Conservation (phyloP, 2,797 vertebrate genomes). For the Cynopterus sphinx region DNA sequence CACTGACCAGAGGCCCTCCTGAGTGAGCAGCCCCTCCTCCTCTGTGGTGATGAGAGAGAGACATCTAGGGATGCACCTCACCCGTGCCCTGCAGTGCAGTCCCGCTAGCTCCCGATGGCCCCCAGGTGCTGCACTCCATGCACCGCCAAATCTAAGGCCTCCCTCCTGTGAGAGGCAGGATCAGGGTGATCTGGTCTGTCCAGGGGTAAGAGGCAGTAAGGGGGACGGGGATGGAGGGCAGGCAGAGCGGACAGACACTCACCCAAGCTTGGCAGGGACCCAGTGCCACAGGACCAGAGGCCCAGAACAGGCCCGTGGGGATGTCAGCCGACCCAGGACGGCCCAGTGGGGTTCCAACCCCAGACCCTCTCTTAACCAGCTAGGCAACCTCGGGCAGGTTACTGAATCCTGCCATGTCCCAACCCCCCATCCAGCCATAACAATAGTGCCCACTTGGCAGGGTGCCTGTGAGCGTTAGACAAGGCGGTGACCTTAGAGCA, state of each 20-base stretch:
- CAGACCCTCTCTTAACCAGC: background rate
- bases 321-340: accelerated
- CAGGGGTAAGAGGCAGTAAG: background rate
- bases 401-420: background rate
- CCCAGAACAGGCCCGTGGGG: no score
- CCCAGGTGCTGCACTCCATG: accelerated
- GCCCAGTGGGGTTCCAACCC: background rate
- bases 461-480: background rate
- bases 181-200: background rate
- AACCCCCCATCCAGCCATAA: background rate
- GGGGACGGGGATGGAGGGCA: no score
- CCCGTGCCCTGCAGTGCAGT: background rate
- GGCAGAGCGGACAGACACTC: background rate
- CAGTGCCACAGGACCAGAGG: background rate
- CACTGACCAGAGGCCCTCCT: background rate
- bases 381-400: background rate
- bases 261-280: background rate
- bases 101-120: accelerated
- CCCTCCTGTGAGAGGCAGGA: background rate
- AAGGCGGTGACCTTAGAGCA: accelerated
- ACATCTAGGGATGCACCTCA: background rate
- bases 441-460: background rate
- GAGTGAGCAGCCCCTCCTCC: background rate
- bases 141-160: accelerated
- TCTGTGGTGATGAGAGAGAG: accelerated